A percentile compares a stretch with the other conserved stretches of the same genome.
Evolutionary conservation across 2,797 vertebrate species (phyloP).

Genomic region (Chelmon rostratus): DNA sequence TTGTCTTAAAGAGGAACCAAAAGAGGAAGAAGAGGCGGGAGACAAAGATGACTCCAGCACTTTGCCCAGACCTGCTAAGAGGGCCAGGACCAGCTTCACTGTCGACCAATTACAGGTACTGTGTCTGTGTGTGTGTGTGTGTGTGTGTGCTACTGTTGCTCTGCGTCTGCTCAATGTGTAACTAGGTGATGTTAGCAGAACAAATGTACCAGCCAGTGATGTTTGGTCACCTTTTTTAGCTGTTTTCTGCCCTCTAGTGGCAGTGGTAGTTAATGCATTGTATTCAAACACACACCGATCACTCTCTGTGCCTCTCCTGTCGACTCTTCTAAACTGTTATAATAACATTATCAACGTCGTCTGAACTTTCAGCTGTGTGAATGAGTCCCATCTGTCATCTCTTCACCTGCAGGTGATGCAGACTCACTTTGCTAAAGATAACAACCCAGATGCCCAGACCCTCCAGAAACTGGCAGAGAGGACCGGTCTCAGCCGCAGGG

Average conservation of each 20-base stretch:
- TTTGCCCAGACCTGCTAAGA: slow-evolving; percentile 93
- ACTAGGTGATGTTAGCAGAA: background rate
- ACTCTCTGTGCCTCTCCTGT: background rate
- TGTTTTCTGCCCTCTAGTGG: slow-evolving; percentile 41
- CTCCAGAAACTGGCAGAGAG: slow-evolving; percentile 94
- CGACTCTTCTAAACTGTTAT: background rate
- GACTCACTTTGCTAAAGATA: slow-evolving; percentile 94
- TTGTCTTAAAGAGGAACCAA: slow-evolving; percentile 87
- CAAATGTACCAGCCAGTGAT: background rate
- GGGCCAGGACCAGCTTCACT: slow-evolving; percentile 97
- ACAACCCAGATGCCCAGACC: slow-evolving; percentile 95
- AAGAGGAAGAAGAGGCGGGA: slow-evolving; percentile 87
- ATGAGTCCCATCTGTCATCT: background rate
- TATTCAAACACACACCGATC: background rate
- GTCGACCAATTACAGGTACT: slow-evolving; percentile 96
- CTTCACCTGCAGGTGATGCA: slow-evolving; percentile 91
- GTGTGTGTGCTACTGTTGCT: background rate
- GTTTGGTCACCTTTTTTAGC: background rate
- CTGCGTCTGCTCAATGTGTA: background rate
- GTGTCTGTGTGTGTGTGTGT: background rate
- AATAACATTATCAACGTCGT: background rate
- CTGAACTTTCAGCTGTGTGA: background rate
- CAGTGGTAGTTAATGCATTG: background rate
- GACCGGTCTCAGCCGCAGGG: slow-evolving; percentile 95
- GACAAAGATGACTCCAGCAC: slow-evolving; percentile 88